Conservation (phyloP, 2,113 vertebrate genomes). For the Hyperopisus bebe region DNA sequence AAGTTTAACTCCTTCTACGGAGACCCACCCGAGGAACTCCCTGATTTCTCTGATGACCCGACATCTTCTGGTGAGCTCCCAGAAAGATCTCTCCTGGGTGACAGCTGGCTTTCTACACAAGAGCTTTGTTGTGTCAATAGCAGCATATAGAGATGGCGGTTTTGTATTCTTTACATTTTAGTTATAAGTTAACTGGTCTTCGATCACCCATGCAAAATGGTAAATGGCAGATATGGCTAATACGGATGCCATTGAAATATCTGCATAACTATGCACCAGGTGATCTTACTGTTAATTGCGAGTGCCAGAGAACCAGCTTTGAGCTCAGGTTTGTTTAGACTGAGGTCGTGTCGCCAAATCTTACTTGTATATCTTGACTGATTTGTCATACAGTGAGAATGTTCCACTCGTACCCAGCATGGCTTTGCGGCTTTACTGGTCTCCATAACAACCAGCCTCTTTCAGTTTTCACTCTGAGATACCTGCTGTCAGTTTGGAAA, state of each 20-base stretch:
- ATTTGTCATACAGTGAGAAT: not conserved
- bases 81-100: not conserved
- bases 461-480: not conserved
- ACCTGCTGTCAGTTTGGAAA: not conserved
- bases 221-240: not conserved
- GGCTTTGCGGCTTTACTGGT: not conserved
- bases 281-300: not conserved
- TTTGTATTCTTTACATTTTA: not conserved
- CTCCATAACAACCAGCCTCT: not conserved
- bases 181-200: not conserved
- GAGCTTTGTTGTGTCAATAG: not conserved
- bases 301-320: not conserved
- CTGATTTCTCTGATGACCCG: conserved; percentile 92
- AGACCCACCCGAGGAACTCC: conserved; percentile 91
- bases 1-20: conserved; percentile 98
- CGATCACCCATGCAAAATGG: not conserved
- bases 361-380: not conserved
- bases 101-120: not conserved
- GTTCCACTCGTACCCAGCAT: not conserved
- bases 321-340: not conserved
- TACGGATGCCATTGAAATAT: not conserved
- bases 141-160: not conserved
- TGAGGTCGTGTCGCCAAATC: not conserved
- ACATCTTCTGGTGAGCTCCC: conserved; percentile 81
- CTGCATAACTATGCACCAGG: not conserved